Evolutionary conservation across 1,140 invertebrate genomes (phyloP).

Genomic region (Oreohelix idahoensis): DNA sequence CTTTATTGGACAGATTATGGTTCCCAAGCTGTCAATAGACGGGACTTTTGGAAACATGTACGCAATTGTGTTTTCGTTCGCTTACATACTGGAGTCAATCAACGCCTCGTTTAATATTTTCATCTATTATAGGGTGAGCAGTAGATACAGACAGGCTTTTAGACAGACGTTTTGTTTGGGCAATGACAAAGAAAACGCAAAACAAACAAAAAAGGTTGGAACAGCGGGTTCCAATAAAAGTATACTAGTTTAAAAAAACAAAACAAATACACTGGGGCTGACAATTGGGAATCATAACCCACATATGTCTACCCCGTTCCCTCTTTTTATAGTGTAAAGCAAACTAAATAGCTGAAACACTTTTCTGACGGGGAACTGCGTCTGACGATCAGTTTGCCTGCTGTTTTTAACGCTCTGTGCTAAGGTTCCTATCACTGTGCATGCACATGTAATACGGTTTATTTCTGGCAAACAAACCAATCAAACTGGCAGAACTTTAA

Average conservation of each 20-base stretch:
- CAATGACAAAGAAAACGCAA: background rate
- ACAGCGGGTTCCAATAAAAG: background rate
- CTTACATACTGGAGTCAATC: conserved; percentile 16
- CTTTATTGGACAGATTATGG: conserved; percentile 11
- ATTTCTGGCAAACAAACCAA: too few species aligned
- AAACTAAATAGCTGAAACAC: too few species aligned
- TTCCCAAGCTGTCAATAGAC: background rate
- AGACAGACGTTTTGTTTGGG: background rate
- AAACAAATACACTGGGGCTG: background rate
- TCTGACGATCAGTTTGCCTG: too few species aligned
- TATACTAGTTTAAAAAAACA: background rate
- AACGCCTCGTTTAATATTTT: conserved; percentile 28
- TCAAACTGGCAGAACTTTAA: too few species aligned
- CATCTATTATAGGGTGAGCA: conserved; percentile 31
- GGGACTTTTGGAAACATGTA: conserved; percentile 15
- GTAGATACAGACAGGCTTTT: conserved; percentile 14
- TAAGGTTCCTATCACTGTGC: too few species aligned
- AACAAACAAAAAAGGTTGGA: background rate
- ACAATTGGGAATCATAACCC: too few species aligned
- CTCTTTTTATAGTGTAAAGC: too few species aligned
- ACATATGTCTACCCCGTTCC: too few species aligned
- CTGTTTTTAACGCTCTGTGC: too few species aligned
- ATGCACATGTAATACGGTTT: too few species aligned
- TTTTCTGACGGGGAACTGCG: too few species aligned
- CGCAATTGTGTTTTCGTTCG: conserved; percentile 18